Conservation (phyloP, 2,113 vertebrate species). For the Chaenocephalus aceratus region DNA sequence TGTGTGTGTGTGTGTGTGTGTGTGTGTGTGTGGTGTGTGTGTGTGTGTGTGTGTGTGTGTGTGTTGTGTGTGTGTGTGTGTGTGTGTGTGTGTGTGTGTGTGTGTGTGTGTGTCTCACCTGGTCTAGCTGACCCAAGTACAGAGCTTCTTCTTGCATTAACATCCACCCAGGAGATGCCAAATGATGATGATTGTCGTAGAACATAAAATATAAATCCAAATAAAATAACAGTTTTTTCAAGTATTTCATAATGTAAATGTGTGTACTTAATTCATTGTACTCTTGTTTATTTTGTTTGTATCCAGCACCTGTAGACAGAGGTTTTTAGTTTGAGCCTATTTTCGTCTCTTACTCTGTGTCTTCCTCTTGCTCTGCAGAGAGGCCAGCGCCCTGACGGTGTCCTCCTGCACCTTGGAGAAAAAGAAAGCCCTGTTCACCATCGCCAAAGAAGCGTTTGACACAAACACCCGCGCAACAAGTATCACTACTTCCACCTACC, state of each 20-base stretch:
- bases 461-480: neutral
- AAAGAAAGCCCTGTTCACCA: constrained; percentile 80
- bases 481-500: constrained; percentile 56
- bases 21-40: too few relatives aligned
- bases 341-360: neutral
- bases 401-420: constrained; percentile 76
- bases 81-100: too few relatives aligned
- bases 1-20: too few relatives aligned
- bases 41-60: too few relatives aligned
- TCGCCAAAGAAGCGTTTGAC: constrained; percentile 77
- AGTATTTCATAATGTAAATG: neutral
- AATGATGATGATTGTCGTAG: neutral
- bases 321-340: neutral
- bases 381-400: constrained; percentile 48
- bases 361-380: constrained; percentile 72
- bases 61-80: too few relatives aligned
- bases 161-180: neutral
- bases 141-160: neutral
- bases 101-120: too few relatives aligned
- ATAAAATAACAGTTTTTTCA: neutral
- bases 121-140: too few relatives aligned
- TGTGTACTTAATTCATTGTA: neutral
- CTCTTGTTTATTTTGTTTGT: neutral
- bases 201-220: too few relatives aligned
- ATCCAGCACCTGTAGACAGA: too few relatives aligned